These are phyloP conservation scores for Mormyrus hasselquistii DNA, from an alignment of 2,797 vertebrate genomes.

Conservation along the genomic window DNA sequence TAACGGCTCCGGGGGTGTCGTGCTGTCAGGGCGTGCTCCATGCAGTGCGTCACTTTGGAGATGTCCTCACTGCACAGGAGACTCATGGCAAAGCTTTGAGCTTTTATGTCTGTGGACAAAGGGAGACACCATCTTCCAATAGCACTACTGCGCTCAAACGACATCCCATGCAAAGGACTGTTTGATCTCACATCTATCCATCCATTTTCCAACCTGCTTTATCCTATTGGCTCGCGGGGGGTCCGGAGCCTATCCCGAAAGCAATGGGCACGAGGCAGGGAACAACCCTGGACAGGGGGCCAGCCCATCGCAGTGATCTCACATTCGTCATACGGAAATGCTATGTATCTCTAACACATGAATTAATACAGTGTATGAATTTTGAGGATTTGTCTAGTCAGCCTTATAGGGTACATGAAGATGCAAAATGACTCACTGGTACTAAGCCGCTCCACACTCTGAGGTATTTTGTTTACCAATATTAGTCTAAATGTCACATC, in stretches of 20 bases:
- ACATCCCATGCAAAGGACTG: background rate
- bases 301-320: background rate
- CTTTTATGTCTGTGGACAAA: constrained; percentile 57
- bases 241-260: too few species aligned
- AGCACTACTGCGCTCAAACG: background rate
- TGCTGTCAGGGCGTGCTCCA: constrained; percentile 68
- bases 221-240: too few species aligned
- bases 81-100: constrained; percentile 59
- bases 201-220: too few species aligned
- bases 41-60: constrained; percentile 68
- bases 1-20: constrained; percentile 64
- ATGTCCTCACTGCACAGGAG: constrained; percentile 59
- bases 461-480: background rate
- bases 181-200: too few species aligned
- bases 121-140: background rate
- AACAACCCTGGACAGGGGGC: too few species aligned
- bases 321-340: background rate
- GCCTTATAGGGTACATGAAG: background rate
- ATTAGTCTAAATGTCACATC: background rate
- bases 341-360: background rate
- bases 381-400: background rate
- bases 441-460: background rate
- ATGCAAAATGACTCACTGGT: background rate
- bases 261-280: too few species aligned
- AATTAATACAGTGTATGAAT: background rate